These are phyloP conservation scores for Sceloporus tristichus DNA, from an alignment of 2,113 vertebrate genomes.

Conservation along the genomic window DNA sequence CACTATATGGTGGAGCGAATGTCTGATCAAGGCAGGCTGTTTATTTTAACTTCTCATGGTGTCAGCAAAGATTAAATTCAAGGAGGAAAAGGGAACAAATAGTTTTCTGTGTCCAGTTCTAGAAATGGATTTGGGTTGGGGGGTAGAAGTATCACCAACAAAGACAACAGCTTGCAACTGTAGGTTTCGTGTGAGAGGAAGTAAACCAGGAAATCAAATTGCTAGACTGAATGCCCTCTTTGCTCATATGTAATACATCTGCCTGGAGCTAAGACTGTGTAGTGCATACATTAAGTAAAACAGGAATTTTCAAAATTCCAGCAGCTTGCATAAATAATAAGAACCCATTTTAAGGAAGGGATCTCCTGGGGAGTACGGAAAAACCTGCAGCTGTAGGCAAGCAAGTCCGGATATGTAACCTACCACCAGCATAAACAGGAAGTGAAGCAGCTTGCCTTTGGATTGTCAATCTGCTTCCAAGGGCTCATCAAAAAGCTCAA, in stretches of 20 bases:
- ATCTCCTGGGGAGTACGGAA: constrained; percentile 79
- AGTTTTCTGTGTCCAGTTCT: too few species aligned
- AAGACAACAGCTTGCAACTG: constrained; percentile 34
- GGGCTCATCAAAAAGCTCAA: constrained; percentile 63
- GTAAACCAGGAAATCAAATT: constrained; percentile 53
- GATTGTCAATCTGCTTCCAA: constrained; percentile 79
- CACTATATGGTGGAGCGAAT: not conserved
- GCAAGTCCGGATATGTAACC: constrained; percentile 83
- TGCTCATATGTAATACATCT: constrained; percentile 52
- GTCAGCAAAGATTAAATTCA: not conserved
- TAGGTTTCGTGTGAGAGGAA: constrained; percentile 38
- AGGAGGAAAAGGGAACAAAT: not conserved
- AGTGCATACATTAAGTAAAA: constrained; percentile 77
- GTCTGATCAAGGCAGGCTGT: not conserved
- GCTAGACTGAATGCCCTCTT: constrained; percentile 37
- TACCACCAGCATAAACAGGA: constrained; percentile 91
- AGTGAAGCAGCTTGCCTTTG: constrained; percentile 74
- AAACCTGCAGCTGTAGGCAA: constrained; percentile 81
- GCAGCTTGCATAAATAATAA: constrained; percentile 80
- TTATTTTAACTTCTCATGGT: too few species aligned
- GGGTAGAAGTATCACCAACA: too few species aligned
- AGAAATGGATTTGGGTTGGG: too few species aligned
- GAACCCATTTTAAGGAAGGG: constrained; percentile 79
- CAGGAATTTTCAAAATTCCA: constrained; percentile 85
- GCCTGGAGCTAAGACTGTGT: constrained; percentile 66